These are phyloP conservation scores for Formicarius rufipectus DNA, from an alignment of 2,113 vertebrate genomes.

Conservation along the genomic window DNA sequence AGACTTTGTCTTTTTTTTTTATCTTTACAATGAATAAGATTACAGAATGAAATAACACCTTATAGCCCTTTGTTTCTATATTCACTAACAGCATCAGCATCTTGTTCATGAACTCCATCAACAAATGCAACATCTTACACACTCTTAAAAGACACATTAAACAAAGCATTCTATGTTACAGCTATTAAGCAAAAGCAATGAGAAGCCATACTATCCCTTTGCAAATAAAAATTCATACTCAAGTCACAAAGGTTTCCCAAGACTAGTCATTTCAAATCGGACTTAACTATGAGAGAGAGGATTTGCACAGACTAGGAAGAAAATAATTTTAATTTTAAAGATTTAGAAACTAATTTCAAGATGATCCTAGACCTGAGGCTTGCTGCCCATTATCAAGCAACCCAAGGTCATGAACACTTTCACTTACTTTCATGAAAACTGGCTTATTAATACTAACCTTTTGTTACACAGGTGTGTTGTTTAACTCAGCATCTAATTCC, in stretches of 20 bases:
- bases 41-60: background rate
- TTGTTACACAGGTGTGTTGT: background rate
- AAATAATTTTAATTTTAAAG: background rate
- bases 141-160: background rate
- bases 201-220: background rate
- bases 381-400: background rate
- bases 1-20: background rate
- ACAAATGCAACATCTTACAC: background rate
- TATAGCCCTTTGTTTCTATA: background rate
- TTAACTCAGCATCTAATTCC: background rate
- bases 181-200: background rate
- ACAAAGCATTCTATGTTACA: background rate
- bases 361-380: background rate
- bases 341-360: background rate
- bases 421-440: background rate
- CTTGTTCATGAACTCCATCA: background rate
- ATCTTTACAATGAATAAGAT: background rate
- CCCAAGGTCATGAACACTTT: background rate
- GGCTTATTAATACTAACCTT: background rate
- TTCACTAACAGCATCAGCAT: background rate
- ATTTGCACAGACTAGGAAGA: background rate
- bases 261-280: background rate
- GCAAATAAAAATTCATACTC: background rate
- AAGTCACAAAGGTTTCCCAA: background rate
- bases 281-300: background rate